Evolutionary conservation across 64 coral and sea anemone species (phyloP).

Genomic region (Actinia tenebrosa): DNA sequence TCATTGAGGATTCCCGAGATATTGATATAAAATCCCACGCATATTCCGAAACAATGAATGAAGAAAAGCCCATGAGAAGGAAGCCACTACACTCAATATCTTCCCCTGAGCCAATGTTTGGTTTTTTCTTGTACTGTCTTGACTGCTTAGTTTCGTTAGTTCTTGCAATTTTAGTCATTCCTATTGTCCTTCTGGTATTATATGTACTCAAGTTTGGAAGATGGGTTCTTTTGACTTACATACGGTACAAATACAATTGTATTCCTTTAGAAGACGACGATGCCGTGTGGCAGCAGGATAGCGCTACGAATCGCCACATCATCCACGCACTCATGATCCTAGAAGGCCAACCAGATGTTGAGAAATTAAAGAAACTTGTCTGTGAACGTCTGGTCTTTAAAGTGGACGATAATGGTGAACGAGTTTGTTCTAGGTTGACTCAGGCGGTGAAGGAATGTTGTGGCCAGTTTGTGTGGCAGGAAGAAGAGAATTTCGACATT

Average conservation of each 20-base stretch:
- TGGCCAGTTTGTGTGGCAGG: slow-evolving; percentile 81
- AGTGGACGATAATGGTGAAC: slow-evolving; percentile 67
- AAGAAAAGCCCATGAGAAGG: not conserved
- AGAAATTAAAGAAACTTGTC: slow-evolving; percentile 64
- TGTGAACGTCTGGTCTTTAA: slow-evolving; percentile 69
- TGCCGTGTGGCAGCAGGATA: slow-evolving; percentile 93
- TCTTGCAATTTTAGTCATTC: slow-evolving; percentile 26
- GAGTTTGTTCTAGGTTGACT: slow-evolving; percentile 76
- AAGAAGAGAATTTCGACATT: slow-evolving; percentile 75
- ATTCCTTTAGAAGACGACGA: slow-evolving; percentile 70
- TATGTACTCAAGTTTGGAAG: slow-evolving; percentile 39
- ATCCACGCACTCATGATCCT: slow-evolving; percentile 84
- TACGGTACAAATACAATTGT: slow-evolving; percentile 41
- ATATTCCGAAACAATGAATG: not conserved
- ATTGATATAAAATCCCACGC: not conserved
- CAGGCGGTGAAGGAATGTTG: slow-evolving; percentile 60
- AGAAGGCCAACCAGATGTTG: slow-evolving; percentile 65
- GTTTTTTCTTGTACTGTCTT: slow-evolving; percentile 31
- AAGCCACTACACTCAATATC: not conserved
- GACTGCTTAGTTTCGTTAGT: slow-evolving; percentile 36
- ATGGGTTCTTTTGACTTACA: slow-evolving; percentile 37
- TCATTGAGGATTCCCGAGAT: not conserved
- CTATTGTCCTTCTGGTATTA: slow-evolving; percentile 33
- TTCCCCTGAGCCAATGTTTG: not conserved
- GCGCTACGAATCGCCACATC: slow-evolving; percentile 78